phyloP scores from a whole-genome alignment of 2,888 invertebrate species.

The Nephrotoma appendiculata region DNA sequence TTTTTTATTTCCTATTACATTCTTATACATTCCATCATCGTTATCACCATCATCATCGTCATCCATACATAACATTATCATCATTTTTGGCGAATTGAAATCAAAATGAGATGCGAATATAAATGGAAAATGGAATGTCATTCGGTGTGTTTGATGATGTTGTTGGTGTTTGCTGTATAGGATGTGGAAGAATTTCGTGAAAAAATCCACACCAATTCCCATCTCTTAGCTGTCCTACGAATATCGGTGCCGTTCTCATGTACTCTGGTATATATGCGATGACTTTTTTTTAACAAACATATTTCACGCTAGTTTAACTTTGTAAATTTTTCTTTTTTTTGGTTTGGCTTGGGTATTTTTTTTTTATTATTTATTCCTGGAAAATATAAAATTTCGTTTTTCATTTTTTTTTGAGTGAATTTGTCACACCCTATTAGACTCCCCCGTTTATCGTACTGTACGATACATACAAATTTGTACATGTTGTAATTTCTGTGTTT shows the following conservation, averaged over 20 bases:
- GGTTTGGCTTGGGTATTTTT: background rate
- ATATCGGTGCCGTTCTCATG: background rate
- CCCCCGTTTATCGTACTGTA: background rate
- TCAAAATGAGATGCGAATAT: background rate
- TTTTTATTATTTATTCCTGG: background rate
- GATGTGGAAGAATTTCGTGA: background rate
- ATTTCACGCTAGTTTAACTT: background rate
- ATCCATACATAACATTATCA: background rate
- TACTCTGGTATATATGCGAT: background rate
- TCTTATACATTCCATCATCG: background rate
- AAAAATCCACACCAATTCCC: background rate
- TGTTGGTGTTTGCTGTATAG: background rate
- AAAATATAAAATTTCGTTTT: background rate
- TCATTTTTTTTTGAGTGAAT: background rate
- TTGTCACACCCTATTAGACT: conserved; percentile 2
- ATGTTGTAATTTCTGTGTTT: background rate
- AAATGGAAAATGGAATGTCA: background rate
- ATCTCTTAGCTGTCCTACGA: background rate
- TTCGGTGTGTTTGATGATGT: background rate
- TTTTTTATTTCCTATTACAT: background rate
- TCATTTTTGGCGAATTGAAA: background rate
- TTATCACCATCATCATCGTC: background rate
- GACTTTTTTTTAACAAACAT: background rate
- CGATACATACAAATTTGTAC: background rate
- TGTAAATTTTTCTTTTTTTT: background rate